phyloP scores from a whole-genome alignment of 2,888 invertebrate species.

The Oligia latruncula region DNA sequence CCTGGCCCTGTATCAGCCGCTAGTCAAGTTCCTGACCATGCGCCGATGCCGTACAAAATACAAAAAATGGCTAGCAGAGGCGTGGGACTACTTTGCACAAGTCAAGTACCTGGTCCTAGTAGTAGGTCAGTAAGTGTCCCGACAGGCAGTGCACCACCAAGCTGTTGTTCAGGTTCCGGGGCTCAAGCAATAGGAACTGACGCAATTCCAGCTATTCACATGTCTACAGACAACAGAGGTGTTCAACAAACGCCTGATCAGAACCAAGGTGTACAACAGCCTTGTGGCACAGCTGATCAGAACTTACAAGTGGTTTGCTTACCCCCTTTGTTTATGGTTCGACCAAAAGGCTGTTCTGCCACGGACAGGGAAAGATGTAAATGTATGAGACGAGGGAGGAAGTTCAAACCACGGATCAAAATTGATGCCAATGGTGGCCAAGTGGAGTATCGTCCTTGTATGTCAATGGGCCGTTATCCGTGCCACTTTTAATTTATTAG shows the following conservation, averaged over 20 bases:
- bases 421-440: constrained; percentile 47
- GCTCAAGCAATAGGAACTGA: constrained; percentile 4
- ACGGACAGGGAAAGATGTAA: constrained; percentile 61
- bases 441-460: constrained; percentile 59
- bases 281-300: not conserved
- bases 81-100: constrained; percentile 32
- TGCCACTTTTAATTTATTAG: constrained; percentile 58
- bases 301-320: not conserved
- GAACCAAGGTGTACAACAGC: not conserved
- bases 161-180: not conserved
- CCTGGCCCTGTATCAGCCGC: constrained; percentile 16
- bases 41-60: not conserved
- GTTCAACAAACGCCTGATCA: constrained; percentile 20
- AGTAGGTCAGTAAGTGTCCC: not conserved
- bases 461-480: constrained; percentile 59
- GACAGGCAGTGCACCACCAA: not conserved
- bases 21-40: constrained; percentile 22
- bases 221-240: constrained; percentile 28
- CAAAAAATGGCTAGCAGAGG: constrained; percentile 36
- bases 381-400: constrained; percentile 46
- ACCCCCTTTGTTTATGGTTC: constrained; percentile 11
- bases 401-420: constrained; percentile 48
- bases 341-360: constrained; percentile 9
- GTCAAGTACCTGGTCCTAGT: constrained; percentile 48
- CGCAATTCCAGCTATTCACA: constrained; percentile 1